Base-by-base conservation (phyloP, 2,113 vertebrate species). In the Aspiorhynchus laticeps region DNA sequence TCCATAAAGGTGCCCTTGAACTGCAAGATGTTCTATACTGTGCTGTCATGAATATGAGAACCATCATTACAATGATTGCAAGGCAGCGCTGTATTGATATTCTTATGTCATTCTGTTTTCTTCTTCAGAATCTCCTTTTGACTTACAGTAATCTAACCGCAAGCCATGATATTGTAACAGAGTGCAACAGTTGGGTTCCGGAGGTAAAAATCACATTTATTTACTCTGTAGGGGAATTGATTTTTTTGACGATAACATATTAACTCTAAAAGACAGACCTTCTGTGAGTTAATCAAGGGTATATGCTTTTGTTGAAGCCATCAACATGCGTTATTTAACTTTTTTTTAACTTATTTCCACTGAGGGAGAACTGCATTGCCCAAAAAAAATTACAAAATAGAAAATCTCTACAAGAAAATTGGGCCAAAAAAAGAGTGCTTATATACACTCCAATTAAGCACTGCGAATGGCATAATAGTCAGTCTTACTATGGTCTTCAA, bases 1-100 rank as follows among this genome's bases (percentile, higher is more conserved):
- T 46, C 2, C 6, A 19, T 46, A 51, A 48, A 83, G 43, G 80
- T 83, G 81, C 43, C 59, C 81, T 83, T 83, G 81, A 83, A 2
- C 28, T 33, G 51, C 24, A 63, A 26, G 10, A 56, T 61, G 51
- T 82, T 82, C 61, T 82, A 28, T 82, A 82, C 59, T 59, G 24
- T 15, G 15, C 61, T 82, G 61, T 36, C n/a, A 46, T 48, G 24
- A 82, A 69, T 7, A 71, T 51, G 63, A 71, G 38, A 24, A 69
- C 63, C 80, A 24, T 48, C 63, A 83, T 71, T 51, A 48, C 43
- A 12, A 26, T 51, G 63, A 69, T 83, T 69, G 53, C 78, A 63
- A 56, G 28, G 31, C 31, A 59, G 53, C 28, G 17, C 15, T 36
- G 19, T 36, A 80, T 59, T 59, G 51, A 61, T 80, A 63, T 80